phyloP scores from a whole-genome alignment of 2,113 vertebrate genomes.

The Otus sunia region DNA sequence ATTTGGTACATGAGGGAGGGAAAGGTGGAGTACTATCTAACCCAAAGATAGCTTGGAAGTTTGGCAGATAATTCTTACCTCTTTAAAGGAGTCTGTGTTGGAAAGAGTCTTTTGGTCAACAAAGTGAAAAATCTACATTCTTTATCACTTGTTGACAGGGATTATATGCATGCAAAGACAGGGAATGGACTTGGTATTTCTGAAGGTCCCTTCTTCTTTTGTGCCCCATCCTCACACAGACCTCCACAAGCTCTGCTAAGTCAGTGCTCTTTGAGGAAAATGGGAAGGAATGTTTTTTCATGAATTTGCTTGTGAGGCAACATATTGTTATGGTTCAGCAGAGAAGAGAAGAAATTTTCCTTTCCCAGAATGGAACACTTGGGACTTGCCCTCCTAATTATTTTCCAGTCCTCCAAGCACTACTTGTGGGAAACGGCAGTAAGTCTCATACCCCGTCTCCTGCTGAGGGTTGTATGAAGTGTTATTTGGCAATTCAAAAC shows the following conservation, averaged over 20 bases:
- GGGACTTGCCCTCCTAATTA: background rate
- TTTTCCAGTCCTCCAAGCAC: background rate
- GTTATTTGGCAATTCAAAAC: background rate
- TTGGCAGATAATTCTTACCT: background rate
- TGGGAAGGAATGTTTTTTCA: background rate
- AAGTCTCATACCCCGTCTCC: background rate
- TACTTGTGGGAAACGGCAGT: background rate
- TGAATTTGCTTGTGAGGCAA: background rate
- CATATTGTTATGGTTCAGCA: background rate
- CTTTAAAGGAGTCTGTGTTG: background rate
- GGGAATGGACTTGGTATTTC: background rate
- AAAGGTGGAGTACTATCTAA: background rate
- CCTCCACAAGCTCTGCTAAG: background rate
- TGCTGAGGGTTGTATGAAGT: rapidly evolving
- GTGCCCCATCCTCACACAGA: background rate
- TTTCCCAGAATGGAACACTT: background rate
- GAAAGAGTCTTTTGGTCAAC: background rate
- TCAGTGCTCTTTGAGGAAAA: background rate
- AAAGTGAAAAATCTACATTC: background rate
- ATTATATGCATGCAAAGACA: background rate
- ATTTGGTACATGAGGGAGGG: background rate
- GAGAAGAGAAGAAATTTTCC: background rate
- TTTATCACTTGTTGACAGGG: background rate
- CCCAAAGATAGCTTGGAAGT: background rate
- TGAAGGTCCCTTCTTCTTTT: background rate